Evolutionary conservation across 2,113 vertebrate species (phyloP), one percentile per base, ranked within the genome.

Genomic region (Zosterops japonicus): DNA sequence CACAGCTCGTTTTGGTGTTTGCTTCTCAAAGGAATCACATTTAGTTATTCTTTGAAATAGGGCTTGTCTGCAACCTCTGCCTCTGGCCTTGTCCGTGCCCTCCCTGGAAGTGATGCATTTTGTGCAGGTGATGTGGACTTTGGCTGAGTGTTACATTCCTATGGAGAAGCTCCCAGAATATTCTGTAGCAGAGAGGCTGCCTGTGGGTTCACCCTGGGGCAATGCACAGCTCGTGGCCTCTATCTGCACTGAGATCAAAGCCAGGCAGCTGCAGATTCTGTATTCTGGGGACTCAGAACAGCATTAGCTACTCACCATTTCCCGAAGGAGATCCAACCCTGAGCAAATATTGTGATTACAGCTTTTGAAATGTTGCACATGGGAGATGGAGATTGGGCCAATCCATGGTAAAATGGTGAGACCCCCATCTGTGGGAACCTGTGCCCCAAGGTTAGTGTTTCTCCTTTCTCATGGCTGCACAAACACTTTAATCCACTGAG

Each of bases 1-100:
- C 3, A 0, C 0, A 1, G 44, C 61, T 78, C 0, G 0, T 17
- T 31, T 53, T 27, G n/a, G 19, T 15, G 52, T 53, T 78, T 61
- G 41, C 50, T 61, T 75, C 75, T 36, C 83, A 35, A 39, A 77
- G 50, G 76, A 57, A 53, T 47, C 10, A 1, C 8, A 0, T 41
- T n/a, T 27, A n/a, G n/a, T n/a, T n/a, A 4, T 52, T 69, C 50
- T 70, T 60, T 60, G 47, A 61, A 72, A 25, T 0, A 8, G 56
- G 24, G 9, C 36, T 27, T 0, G 1, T 28, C 55, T 67, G 69
- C 52, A 61, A 0, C 78, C 44, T 36, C 81, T 81, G 87, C 91
- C 71, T 60, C 56, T 46, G 75, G 49, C 59, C 94, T 46, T 18
- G 59, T 18, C 52, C 52, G 9, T 47, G 23, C 49, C 27, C 16